Base-by-base conservation (phyloP, 2,113 vertebrate genomes). In the Helogale parvula region DNA sequence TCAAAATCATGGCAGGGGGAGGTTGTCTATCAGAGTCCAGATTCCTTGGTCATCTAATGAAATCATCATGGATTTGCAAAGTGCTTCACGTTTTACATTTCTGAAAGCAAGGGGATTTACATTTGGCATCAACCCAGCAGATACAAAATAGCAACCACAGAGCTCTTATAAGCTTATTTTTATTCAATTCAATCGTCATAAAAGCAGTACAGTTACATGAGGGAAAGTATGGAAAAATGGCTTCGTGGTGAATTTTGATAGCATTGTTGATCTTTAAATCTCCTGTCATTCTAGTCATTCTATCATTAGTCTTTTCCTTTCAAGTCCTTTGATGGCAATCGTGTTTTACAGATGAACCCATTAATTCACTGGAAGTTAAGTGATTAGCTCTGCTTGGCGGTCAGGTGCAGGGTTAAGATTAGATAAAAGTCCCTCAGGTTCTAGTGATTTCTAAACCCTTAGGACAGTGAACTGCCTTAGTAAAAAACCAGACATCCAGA, bases 341-440 rank as follows among this genome's bases (percentile, higher is more conserved):
- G 1, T 66, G 72, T 87, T 93, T 91, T 96, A 94, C 88, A 94
- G 88, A 96, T 91, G 90, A 97, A 47, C 68, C 90, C 71, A 93
- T 97, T 96, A 95, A 96, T 96, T 94, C 77, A 38, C 41, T 94
- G 76, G 92, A 93, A 81, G 85, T 92, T 95, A 95, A 95, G 71
- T 83, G 65, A 95, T 97, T 94, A 92, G 60, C 72, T 88, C 63
- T 93, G 65, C 90, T 84, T 89, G 25, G 66, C 66, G 65, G 84
- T 97, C 94, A 91, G 95, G 96, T 94, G 87, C 57, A 97, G 21
- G 72, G 82, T 93, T 85, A 91, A 97, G 97, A 96, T 98, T 93
- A 96, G 95, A 96, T 93, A 88, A 90, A 85, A 90, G 47, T 83
- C 83, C 27, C 68, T 47, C 35, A 41, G 68, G 79, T 83, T 79